These are phyloP conservation scores for Euzophera pinguis DNA, from an alignment of 2,888 invertebrate genomes.

Conservation along the genomic window DNA sequence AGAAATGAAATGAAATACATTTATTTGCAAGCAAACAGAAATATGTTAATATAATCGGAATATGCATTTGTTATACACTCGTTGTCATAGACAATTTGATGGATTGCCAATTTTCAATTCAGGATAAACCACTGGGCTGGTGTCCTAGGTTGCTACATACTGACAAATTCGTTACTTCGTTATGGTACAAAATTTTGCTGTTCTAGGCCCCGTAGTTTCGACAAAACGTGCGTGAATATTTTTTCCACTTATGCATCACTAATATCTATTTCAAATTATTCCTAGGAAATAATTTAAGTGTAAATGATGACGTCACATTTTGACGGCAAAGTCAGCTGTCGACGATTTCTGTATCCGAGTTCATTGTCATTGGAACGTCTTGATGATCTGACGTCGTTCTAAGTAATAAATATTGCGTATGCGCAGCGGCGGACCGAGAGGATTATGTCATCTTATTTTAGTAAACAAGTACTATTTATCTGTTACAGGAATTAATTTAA, in stretches of 20 bases:
- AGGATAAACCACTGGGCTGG: no score
- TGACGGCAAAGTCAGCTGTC: background rate
- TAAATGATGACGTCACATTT: background rate
- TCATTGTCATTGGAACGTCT: conserved; percentile 5
- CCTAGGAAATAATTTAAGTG: background rate
- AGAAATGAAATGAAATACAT: no score
- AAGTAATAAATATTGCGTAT: conserved; percentile 9
- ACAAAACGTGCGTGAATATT: background rate
- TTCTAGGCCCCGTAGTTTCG: no score
- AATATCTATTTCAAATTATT: background rate
- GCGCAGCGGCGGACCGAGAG: conserved; percentile 1
- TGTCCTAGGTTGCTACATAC: no score
- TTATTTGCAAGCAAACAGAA: no score
- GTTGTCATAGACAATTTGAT: no score
- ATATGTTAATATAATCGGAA: no score
- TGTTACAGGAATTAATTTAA: background rate
- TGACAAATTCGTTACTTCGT: no score
- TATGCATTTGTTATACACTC: no score
- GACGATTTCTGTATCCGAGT: background rate
- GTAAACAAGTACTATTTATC: background rate
- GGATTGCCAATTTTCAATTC: no score
- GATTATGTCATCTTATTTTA: conserved; percentile 8
- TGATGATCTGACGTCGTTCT: conserved; percentile 2
- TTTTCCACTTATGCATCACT: background rate
- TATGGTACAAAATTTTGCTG: no score